These are phyloP conservation scores for Actinernus sp. DNA, from an alignment of 92 coral and sea anemone species.

Conservation along the genomic window DNA sequence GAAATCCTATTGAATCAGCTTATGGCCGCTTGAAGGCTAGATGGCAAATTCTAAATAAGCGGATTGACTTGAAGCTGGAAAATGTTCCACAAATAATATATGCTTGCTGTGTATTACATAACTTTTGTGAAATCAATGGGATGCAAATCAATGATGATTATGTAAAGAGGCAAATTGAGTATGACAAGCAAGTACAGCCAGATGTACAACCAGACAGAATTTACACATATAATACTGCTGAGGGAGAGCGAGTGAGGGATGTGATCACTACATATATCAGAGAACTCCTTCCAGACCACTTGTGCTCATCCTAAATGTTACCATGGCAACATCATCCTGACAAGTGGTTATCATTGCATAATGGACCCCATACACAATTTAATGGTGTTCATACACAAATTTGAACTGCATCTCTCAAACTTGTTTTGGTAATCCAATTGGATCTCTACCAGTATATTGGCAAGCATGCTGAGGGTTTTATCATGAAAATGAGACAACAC, in stretches of 20 bases:
- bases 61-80: constrained; percentile 27
- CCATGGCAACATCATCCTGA: too few relatives aligned
- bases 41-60: constrained; percentile 48
- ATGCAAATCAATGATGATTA: constrained; percentile 9
- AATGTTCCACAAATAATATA: constrained; percentile 31
- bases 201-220: constrained; percentile 38
- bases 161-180: too few relatives aligned
- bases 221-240: constrained; percentile 29
- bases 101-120: constrained; percentile 55
- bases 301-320: too few relatives aligned
- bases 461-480: too few relatives aligned
- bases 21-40: constrained; percentile 49
- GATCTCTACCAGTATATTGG: too few relatives aligned
- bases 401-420: too few relatives aligned
- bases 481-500: too few relatives aligned
- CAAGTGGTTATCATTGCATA: too few relatives aligned
- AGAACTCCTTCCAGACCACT: constrained; percentile 43
- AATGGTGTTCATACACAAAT: too few relatives aligned
- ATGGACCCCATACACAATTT: too few relatives aligned
- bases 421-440: too few relatives aligned
- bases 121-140: constrained; percentile 45
- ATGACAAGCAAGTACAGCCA: too few relatives aligned
- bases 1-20: constrained; percentile 6
- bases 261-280: constrained; percentile 42
- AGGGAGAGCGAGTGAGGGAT: constrained; percentile 42